Evolutionary conservation across 2,113 vertebrate species (phyloP).

Genomic region (Gymnogyps californianus): DNA sequence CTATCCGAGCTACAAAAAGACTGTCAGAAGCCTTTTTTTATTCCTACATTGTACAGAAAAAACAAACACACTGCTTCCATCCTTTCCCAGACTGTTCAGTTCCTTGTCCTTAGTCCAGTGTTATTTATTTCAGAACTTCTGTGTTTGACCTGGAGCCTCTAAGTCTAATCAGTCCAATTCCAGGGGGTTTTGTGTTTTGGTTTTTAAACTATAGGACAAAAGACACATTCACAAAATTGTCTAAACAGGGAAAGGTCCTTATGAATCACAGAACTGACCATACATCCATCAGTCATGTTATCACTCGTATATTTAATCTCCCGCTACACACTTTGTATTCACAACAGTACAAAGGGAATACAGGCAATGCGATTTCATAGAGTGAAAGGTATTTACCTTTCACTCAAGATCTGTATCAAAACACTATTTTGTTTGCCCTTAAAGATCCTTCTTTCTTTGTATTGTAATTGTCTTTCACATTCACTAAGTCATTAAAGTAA

Average conservation of each 20-base stretch:
- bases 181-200: rapidly evolving
- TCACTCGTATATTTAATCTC: neutral
- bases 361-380: neutral
- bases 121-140: neutral
- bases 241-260: neutral
- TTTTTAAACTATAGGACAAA: neutral
- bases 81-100: neutral
- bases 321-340: neutral
- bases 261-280: neutral
- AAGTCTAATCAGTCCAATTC: neutral
- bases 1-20: neutral
- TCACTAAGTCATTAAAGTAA: neutral
- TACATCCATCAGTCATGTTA: neutral
- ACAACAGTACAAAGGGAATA: neutral
- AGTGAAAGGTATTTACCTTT: neutral
- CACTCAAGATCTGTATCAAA: neutral
- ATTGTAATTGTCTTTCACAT: neutral
- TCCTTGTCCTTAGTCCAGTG: neutral
- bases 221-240: neutral
- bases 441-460: neutral
- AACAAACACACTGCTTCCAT: neutral
- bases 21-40: neutral
- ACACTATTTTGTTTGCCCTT: neutral
- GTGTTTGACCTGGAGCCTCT: neutral
- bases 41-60: neutral